Evolutionary conservation across 53 echinoderm and acorn worm genomes (phyloP).

Genomic region (Apostichopus leukothele): DNA sequence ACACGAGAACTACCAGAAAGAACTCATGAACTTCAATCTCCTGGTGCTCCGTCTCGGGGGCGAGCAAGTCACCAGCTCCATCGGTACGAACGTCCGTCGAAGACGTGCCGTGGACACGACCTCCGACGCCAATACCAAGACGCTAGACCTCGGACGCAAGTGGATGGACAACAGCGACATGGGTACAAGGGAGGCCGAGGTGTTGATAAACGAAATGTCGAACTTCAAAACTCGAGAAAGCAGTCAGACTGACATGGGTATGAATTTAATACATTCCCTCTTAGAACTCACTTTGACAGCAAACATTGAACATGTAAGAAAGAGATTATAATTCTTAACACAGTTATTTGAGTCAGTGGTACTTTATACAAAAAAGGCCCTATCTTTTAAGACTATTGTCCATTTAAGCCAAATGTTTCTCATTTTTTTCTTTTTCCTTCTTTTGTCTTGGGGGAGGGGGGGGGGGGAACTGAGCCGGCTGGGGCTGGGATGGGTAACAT

Average conservation of each 20-base stretch:
- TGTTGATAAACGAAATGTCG: conserved; percentile 58
- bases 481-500: too few relatives aligned
- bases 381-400: too few relatives aligned
- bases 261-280: neutral
- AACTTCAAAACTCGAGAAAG: conserved; percentile 28
- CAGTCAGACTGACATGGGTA: conserved; percentile 64
- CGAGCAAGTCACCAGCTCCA: neutral
- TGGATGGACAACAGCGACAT: conserved; percentile 55
- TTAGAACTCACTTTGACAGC: too few relatives aligned
- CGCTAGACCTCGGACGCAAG: conserved; percentile 44
- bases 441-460: too few relatives aligned
- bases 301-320: too few relatives aligned
- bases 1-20: conserved; percentile 56
- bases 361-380: too few relatives aligned
- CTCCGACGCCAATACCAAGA: conserved; percentile 43
- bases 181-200: conserved; percentile 50
- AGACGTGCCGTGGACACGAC: conserved; percentile 26
- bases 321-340: too few relatives aligned
- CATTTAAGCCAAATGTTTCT: too few relatives aligned
- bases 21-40: conserved; percentile 66
- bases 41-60: conserved; percentile 38
- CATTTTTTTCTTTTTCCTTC: too few relatives aligned
- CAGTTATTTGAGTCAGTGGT: too few relatives aligned
- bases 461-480: too few relatives aligned
- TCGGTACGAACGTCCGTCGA: conserved; percentile 9